phyloP scores from a whole-genome alignment of 2,113 vertebrate genomes.

The Narcine bancroftii region DNA sequence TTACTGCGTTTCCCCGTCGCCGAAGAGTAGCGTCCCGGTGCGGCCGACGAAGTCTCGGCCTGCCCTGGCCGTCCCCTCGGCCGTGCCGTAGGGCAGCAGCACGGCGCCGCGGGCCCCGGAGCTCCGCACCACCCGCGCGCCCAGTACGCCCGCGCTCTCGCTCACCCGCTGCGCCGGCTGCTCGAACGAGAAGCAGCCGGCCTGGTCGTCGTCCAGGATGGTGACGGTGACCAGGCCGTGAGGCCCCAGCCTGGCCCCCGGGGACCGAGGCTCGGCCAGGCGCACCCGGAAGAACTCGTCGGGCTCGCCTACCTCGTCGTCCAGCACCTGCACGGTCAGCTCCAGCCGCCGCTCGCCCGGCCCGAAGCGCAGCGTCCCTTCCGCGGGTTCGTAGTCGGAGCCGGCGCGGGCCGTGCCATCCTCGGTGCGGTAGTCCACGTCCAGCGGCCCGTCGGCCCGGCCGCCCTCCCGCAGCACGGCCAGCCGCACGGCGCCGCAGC shows the following conservation, averaged over 20 bases:
- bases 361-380: conserved; percentile 70
- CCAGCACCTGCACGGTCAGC: conserved; percentile 68
- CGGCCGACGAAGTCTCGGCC: conserved; percentile 73
- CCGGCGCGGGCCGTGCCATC: conserved; percentile 71
- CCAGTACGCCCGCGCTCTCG: conserved; percentile 70
- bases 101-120: conserved; percentile 72
- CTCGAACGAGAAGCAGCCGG: conserved; percentile 72
- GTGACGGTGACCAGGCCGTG: conserved; percentile 62
- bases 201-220: conserved; percentile 76
- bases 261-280: conserved; percentile 42
- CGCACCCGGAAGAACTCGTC: conserved; percentile 52
- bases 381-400: conserved; percentile 71
- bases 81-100: conserved; percentile 65
- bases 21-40: conserved; percentile 68
- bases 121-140: conserved; percentile 69
- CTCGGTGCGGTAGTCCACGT: conserved; percentile 72
- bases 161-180: conserved; percentile 59
- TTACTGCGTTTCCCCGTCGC: conserved; percentile 76
- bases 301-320: conserved; percentile 69
- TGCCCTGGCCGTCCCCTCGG: conserved; percentile 63
- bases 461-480: conserved; percentile 60
- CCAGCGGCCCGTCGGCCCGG: conserved; percentile 60
- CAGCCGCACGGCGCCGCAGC: conserved; percentile 68
- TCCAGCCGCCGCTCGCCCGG: conserved; percentile 64
- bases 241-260: conserved; percentile 55